Conservation (phyloP, 1,140 invertebrate genomes). For the Calycopis cecrops region DNA sequence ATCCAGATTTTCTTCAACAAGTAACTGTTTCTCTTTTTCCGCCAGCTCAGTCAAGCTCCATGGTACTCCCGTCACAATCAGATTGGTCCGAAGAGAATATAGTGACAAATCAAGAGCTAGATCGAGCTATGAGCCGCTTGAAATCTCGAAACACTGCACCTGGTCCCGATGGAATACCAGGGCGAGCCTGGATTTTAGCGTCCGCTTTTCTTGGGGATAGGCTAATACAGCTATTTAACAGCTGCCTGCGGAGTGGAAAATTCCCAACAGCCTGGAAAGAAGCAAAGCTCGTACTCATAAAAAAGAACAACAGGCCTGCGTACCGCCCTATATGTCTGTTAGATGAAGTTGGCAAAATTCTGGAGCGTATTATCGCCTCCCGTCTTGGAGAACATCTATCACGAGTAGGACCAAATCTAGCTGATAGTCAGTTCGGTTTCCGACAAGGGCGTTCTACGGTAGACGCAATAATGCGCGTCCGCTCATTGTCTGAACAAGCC, state of each 20-base stretch:
- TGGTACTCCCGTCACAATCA: neutral
- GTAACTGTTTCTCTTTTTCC: constrained; percentile 32
- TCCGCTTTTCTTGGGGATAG: neutral
- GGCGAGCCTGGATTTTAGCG: neutral
- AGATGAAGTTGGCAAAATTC: constrained; percentile 19
- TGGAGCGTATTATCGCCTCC: constrained; percentile 18
- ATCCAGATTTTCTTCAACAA: constrained; percentile 12
- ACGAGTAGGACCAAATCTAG: constrained; percentile 5
- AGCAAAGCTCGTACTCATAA: neutral
- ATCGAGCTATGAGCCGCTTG: neutral
- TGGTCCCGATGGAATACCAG: constrained; percentile 4
- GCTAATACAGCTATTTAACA: constrained; percentile 8
- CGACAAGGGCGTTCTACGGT: constrained; percentile 24
- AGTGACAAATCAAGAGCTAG: neutral
- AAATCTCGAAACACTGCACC: constrained; percentile 1
- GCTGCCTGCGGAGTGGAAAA: neutral
- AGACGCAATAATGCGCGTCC: constrained; percentile 25
- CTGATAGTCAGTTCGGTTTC: constrained; percentile 24
- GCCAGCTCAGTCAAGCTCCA: neutral
- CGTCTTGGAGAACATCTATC: constrained; percentile 14
- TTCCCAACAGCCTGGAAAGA: neutral
- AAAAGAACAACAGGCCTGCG: neutral
- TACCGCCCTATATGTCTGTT: constrained; percentile 16
- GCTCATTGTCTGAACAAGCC: constrained; percentile 7
- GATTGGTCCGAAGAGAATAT: neutral